A percentile compares a stretch with the other conserved stretches of the same genome.
These are phyloP conservation scores for Selene dorsalis DNA, from an alignment of 2,797 vertebrate genomes.

Conservation along the genomic window DNA sequence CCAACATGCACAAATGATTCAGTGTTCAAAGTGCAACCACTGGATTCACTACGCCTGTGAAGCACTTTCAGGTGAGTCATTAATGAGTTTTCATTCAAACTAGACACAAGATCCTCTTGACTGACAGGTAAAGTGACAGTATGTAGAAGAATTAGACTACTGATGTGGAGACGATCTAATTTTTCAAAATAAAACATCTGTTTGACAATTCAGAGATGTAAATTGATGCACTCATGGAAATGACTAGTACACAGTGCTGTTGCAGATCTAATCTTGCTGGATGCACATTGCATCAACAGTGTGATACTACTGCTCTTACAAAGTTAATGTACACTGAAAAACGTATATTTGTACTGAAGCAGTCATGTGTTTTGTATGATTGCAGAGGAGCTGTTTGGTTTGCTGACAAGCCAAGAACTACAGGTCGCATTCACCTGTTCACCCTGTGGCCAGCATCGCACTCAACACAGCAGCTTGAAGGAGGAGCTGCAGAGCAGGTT, in stretches of 20 bases:
- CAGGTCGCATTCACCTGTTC: slow-evolving; percentile 86
- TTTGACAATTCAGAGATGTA: not conserved
- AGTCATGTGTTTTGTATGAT: not conserved
- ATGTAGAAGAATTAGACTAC: not conserved
- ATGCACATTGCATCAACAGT: not conserved
- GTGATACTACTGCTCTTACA: not conserved
- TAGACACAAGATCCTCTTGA: not conserved
- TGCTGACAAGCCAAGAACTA: slow-evolving; percentile 84
- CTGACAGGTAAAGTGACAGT: not conserved
- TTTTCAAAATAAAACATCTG: too few relatives aligned
- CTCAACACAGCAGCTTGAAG: slow-evolving; percentile 80
- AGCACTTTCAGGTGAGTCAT: slow-evolving; percentile 87
- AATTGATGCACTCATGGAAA: not conserved
- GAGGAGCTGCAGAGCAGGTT: slow-evolving; percentile 84
- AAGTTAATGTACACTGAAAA: not conserved
- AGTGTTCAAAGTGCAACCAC: slow-evolving; percentile 88
- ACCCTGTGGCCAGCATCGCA: slow-evolving; percentile 79
- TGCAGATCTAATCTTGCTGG: not conserved
- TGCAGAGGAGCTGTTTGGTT: slow-evolving; percentile 89
- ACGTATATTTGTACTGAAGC: not conserved
- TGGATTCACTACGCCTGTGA: slow-evolving; percentile 93
- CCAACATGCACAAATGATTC: slow-evolving; percentile 88
- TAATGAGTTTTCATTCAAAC: not conserved
- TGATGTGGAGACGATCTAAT: not conserved
- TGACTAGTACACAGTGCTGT: not conserved